These are phyloP conservation scores for Sterrhoptilus dennistouni DNA, from an alignment of 2,113 vertebrate genomes.

Conservation along the genomic window DNA sequence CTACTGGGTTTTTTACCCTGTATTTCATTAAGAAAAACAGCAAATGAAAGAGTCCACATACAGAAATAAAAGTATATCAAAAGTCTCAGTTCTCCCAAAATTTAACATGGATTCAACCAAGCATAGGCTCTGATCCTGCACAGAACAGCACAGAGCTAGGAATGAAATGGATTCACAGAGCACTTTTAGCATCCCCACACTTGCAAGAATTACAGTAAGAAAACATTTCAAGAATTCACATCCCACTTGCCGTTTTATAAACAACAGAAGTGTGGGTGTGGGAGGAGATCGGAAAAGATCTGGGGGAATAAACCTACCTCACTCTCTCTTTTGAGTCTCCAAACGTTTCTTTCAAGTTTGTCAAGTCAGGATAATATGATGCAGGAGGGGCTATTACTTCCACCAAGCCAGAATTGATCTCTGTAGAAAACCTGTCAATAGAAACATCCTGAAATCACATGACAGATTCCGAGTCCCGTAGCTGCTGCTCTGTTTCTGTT, in stretches of 20 bases:
- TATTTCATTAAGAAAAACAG: not conserved
- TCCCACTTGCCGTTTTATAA: slow-evolving; percentile 23
- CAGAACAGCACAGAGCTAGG: not conserved
- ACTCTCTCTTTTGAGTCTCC: slow-evolving; percentile 96
- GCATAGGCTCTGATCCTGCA: not conserved
- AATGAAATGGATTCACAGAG: not conserved
- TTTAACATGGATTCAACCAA: not conserved
- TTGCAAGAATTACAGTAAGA: slow-evolving; percentile 32
- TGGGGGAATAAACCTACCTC: slow-evolving; percentile 75
- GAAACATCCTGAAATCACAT: not conserved
- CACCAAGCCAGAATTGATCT: slow-evolving; percentile 91
- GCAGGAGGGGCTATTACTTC: slow-evolving; percentile 95
- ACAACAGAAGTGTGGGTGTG: not conserved
- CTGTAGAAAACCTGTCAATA: slow-evolving; percentile 86
- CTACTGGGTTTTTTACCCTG: not conserved
- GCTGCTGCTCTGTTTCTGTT: not conserved
- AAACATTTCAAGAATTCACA: slow-evolving; percentile 58
- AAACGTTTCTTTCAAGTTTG: slow-evolving; percentile 94
- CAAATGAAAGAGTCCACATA: not conserved
- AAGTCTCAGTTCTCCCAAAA: not conserved
- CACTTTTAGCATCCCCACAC: not conserved
- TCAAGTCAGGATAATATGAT: slow-evolving; percentile 92
- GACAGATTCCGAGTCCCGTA: not conserved
- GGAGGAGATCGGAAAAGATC: not conserved
- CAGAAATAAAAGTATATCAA: not conserved